Evolutionary conservation across 2,888 invertebrate genomes (phyloP).

Genomic region (Drosophila multiciliata): DNA sequence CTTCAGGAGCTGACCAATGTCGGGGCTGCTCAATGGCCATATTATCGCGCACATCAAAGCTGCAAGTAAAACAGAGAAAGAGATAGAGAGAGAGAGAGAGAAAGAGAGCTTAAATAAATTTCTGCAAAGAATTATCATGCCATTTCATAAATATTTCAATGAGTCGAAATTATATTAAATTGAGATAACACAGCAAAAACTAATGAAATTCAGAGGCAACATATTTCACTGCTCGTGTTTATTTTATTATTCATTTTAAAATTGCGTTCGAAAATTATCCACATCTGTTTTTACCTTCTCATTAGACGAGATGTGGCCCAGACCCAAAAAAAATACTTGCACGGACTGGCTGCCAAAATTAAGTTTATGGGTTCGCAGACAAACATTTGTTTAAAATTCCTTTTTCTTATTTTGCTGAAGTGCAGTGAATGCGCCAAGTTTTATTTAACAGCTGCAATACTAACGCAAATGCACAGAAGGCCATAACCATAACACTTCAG

Average conservation of each 20-base stretch:
- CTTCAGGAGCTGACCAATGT: conserved; percentile 94
- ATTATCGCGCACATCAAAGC: conserved; percentile 94
- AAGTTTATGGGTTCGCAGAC: conserved; percentile 68
- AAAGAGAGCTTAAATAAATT: conserved; percentile 9
- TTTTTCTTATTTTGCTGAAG: conserved; percentile 27
- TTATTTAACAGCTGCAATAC: conserved; percentile 27
- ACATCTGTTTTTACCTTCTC: conserved; percentile 68
- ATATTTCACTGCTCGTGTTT: conserved; percentile 35
- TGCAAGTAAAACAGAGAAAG: conserved; percentile 83
- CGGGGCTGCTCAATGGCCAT: conserved; percentile 90
- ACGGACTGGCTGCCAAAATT: conserved; percentile 55
- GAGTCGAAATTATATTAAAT: conserved; percentile 31
- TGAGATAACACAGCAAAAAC: conserved; percentile 34
- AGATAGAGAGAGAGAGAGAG: conserved; percentile 5
- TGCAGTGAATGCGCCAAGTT: conserved; percentile 71
- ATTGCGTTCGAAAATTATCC: conserved; percentile 59
- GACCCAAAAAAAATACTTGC: not conserved
- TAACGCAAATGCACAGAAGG: conserved; percentile 2
- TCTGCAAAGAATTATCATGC: conserved; percentile 30
- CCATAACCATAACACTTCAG: conserved; percentile 49
- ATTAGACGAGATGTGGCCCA: conserved; percentile 48
- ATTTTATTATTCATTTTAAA: conserved; percentile 27
- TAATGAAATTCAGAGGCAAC: conserved; percentile 61
- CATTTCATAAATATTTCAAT: conserved; percentile 43
- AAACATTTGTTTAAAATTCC: conserved; percentile 51